Base-by-base conservation (phyloP, 2,113 vertebrate genomes). In the Anas platyrhynchos region DNA sequence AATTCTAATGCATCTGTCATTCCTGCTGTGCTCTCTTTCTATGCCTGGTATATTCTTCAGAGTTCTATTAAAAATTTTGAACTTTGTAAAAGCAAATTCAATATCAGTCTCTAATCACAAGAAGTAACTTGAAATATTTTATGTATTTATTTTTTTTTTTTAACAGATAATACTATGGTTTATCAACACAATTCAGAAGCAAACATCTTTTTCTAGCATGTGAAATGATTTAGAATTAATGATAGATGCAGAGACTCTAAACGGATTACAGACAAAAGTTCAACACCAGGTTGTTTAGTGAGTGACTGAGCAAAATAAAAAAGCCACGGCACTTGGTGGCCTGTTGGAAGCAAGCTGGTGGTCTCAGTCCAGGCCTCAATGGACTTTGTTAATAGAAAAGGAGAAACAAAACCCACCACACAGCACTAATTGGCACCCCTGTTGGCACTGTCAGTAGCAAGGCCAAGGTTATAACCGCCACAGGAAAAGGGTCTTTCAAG, bases 351-450 rank as follows among this genome's bases (percentile, higher is more conserved):
- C 48, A 80, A 86, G 36, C 43, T 62, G 69, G 73, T 81, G 86
- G 93, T 95, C 86, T 88, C 83, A 81, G 63, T 56, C 52, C 52
- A 75, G 73, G 34, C 52, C 65, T 91, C 91, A 90, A 86, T n/a
- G 72, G 73, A 95, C 90, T 91, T 72, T 58, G 79, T 86, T 93
- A 73, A 62, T 65, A 44, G 81, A 72, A 88, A 86, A 52, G 29
- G 31, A 78, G 94, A 79, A 86, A 61, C 46, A 88, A 93, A 86
- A 62, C 38, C 61, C 31, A 84, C 48, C 79, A 41, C 89, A 72
- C 1, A 94, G 88, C 77, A 68, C 88, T 97, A 94, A 96, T 41
- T 94, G 80, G 94, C 88, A 93, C 80, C 69, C 92, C 85, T 29
- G 48, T 86, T 93, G 94, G 78, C 83, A 75, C 65, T 75, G 76